Conservation (phyloP, 2,113 vertebrate genomes). For the Hippocampus comes region DNA sequence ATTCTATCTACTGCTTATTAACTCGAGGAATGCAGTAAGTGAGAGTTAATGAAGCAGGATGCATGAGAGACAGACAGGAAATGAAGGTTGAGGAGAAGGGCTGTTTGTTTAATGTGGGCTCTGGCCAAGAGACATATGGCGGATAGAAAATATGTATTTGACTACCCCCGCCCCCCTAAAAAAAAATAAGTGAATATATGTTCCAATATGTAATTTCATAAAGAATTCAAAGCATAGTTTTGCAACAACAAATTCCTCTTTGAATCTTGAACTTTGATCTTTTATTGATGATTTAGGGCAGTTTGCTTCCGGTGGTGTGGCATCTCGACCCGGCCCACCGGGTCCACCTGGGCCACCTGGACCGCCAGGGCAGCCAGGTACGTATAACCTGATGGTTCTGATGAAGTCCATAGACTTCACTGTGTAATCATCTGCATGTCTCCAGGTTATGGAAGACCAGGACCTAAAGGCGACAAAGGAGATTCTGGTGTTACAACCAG, state of each 20-base stretch:
- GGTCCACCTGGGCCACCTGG: slow-evolving; percentile 69
- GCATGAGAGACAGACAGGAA: neutral
- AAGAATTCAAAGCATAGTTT: no score
- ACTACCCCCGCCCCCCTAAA: no score
- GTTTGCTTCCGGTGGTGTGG: slow-evolving; percentile 9
- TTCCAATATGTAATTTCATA: no score
- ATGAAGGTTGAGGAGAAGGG: neutral
- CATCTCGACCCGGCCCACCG: slow-evolving; percentile 51
- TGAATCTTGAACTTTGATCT: neutral
- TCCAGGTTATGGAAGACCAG: slow-evolving; percentile 82
- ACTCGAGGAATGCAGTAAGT: neutral
- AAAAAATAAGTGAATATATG: no score
- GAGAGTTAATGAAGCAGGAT: neutral
- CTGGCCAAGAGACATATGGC: neutral
- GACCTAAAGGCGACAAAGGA: slow-evolving; percentile 83
- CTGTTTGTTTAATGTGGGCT: neutral
- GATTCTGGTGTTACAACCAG: slow-evolving; percentile 69
- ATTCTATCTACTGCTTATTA: neutral
- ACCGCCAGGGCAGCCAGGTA: slow-evolving; percentile 75
- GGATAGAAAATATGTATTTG: neutral
- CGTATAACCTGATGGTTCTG: slow-evolving; percentile 1
- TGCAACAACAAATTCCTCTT: neutral
- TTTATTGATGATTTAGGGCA: slow-evolving; percentile 40
- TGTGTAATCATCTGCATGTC: neutral
- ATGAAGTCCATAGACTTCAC: neutral